These are phyloP conservation scores for Neodiprion virginianus DNA, from an alignment of 1,140 invertebrate genomes.

Conservation along the genomic window DNA sequence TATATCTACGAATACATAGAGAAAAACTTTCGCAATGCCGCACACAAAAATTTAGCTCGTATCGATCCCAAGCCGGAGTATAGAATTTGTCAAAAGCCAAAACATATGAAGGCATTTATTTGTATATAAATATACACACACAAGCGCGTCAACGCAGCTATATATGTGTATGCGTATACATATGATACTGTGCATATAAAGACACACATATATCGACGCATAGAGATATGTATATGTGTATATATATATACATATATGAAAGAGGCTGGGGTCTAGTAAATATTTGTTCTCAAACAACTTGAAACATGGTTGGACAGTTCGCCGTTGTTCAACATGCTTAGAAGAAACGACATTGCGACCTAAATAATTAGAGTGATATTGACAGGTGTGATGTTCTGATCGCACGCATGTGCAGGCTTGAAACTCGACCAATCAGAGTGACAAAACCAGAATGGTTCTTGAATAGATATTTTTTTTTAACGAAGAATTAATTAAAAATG, in stretches of 20 bases:
- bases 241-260: background rate
- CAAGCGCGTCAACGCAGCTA: background rate
- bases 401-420: background rate
- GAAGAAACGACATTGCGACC: background rate
- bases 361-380: background rate
- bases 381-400: background rate
- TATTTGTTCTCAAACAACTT: background rate
- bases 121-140: constrained; percentile 25
- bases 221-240: constrained; percentile 2
- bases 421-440: background rate
- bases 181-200: background rate
- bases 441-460: too few relatives aligned
- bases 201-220: background rate
- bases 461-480: too few relatives aligned
- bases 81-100: constrained; percentile 52
- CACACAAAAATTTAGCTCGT: background rate
- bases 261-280: constrained; percentile 3
- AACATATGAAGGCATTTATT: constrained; percentile 59
- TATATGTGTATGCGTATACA: background rate
- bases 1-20: background rate
- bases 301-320: background rate
- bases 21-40: background rate
- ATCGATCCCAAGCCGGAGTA: constrained; percentile 10
- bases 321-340: background rate
- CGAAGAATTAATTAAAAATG: too few relatives aligned